phyloP scores from a whole-genome alignment of 2,888 invertebrate species.

The Acanthopleura granulata region DNA sequence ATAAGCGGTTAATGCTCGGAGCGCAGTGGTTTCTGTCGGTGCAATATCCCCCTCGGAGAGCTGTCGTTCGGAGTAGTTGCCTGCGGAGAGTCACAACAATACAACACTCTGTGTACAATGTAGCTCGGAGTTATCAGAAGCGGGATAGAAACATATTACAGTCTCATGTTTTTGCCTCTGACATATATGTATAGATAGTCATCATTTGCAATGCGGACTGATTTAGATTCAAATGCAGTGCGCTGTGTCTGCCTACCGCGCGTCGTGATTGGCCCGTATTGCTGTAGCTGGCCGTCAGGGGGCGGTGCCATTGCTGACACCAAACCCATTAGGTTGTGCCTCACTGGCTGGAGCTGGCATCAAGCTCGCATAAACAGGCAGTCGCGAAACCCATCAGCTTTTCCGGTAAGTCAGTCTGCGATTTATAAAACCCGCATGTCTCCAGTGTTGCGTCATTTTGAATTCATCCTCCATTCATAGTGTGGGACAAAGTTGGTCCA shows the following conservation, averaged over 20 bases:
- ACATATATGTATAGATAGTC: conserved; percentile 7
- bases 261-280: background rate
- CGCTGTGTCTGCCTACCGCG: background rate
- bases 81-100: conserved; percentile 2
- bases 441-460: too few relatives aligned
- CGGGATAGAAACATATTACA: background rate
- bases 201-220: conserved; percentile 1
- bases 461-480: too few relatives aligned
- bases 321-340: background rate
- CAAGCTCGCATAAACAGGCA: too few relatives aligned
- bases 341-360: background rate
- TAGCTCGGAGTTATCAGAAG: conserved; percentile 1
- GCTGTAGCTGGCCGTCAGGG: background rate
- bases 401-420: too few relatives aligned
- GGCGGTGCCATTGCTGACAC: background rate
- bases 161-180: conserved; percentile 1
- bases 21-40: background rate
- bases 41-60: conserved; percentile 5
- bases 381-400: too few relatives aligned
- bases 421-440: too few relatives aligned
- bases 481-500: too few relatives aligned
- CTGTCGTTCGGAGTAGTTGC: background rate
- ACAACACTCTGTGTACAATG: conserved; percentile 3
- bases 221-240: conserved; percentile 3
- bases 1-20: conserved; percentile 1